Conservation (phyloP, 2,797 vertebrate genomes). For the Platyrinchus mystaceus region DNA sequence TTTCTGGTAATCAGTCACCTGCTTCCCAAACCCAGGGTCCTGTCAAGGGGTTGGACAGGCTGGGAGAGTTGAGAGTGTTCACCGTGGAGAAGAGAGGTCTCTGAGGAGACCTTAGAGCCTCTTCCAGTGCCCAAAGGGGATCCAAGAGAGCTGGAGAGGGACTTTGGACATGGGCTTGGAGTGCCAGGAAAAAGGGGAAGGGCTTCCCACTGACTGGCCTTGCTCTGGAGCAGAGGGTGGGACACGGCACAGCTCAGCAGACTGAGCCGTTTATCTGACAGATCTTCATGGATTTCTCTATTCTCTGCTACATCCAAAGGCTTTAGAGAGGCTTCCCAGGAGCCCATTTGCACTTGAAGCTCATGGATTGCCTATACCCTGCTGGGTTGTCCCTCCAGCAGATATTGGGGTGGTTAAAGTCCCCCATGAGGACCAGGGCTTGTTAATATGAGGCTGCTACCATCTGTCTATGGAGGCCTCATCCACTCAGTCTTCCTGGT, state of each 20-base stretch:
- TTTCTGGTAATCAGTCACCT: background rate
- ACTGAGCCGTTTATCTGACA: background rate
- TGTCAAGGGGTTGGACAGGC: background rate
- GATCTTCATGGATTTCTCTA: background rate
- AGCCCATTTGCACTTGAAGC: background rate
- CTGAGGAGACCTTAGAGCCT: background rate
- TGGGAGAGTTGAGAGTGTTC: background rate
- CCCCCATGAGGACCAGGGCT: background rate
- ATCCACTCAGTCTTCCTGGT: background rate
- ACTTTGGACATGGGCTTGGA: no score
- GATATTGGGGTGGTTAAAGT: background rate
- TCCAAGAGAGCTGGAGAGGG: background rate
- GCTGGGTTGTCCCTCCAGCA: background rate
- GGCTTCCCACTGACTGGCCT: background rate
- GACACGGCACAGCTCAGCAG: background rate
- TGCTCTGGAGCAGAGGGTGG: background rate
- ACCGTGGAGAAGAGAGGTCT: background rate
- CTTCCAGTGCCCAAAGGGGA: background rate
- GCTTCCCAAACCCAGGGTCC: background rate
- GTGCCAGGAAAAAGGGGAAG: background rate
- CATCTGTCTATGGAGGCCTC: background rate
- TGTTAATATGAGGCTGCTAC: background rate
- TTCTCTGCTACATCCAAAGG: background rate
- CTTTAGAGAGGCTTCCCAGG: background rate
- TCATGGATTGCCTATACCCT: background rate